Conservation (phyloP, 1,140 invertebrate genomes). For the Sinella curviseta region DNA sequence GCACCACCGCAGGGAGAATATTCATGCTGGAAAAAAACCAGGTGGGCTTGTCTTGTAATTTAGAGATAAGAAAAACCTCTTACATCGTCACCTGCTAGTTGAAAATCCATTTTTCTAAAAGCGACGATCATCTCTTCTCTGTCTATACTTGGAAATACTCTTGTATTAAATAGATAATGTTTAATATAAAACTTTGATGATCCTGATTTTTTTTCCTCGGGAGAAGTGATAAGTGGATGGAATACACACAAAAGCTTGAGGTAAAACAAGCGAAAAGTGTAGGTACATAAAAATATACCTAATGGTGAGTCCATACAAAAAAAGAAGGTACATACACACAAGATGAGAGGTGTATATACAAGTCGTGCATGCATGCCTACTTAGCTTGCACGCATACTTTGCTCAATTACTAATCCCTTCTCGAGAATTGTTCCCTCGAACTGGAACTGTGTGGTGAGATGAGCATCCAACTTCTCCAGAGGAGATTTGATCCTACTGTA, state of each 20-base stretch:
- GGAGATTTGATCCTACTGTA: neutral
- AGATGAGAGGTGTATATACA: neutral
- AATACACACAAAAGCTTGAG: neutral
- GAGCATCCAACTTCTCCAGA: neutral
- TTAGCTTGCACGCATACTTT: neutral
- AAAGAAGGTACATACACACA: neutral
- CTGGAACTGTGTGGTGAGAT: neutral
- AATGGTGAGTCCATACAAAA: neutral
- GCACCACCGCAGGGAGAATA: neutral
- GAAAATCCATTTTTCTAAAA: neutral
- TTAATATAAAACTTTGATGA: neutral
- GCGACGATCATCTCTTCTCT: neutral
- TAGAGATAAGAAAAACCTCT: conserved; percentile 8
- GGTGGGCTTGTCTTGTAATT: conserved; percentile 23
- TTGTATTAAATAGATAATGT: neutral
- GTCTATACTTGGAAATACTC: neutral
- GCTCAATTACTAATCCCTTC: neutral
- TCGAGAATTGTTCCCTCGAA: neutral
- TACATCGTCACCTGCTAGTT: conserved; percentile 6
- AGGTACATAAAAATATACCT: neutral
- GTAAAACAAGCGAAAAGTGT: neutral
- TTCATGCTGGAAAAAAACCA: conserved; percentile 17
- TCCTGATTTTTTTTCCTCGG: neutral
- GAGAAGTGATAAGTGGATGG: neutral
- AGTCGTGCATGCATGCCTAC: neutral